phyloP scores from a whole-genome alignment of 2,888 invertebrate genomes.

The Willowsia nigromaculata region DNA sequence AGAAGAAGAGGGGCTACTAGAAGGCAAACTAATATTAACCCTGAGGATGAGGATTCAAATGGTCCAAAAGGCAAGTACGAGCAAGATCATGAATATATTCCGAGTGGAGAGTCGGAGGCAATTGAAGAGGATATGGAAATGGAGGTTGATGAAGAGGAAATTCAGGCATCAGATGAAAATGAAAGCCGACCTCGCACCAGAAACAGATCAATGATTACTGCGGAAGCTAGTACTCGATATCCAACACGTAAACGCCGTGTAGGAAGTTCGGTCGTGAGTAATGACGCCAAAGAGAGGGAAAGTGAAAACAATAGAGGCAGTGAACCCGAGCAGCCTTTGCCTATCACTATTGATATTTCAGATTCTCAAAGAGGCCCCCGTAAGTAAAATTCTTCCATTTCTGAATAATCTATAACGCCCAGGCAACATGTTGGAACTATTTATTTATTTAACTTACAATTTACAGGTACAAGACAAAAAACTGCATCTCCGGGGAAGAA shows the following conservation, averaged over 20 bases:
- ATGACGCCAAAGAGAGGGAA: background rate
- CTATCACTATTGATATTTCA: too few species aligned
- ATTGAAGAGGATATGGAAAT: background rate
- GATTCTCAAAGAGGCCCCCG: too few species aligned
- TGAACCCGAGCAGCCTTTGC: background rate
- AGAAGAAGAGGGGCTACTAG: background rate
- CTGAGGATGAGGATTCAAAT: background rate
- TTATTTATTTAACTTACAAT: background rate
- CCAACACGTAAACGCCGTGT: background rate
- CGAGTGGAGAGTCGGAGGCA: background rate
- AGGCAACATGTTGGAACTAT: too few species aligned
- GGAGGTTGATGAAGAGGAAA: background rate
- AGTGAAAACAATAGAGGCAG: background rate
- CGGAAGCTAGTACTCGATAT: background rate
- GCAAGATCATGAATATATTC: slow-evolving; percentile 19
- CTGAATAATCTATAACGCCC: too few species aligned
- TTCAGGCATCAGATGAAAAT: background rate
- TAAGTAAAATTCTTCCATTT: too few species aligned
- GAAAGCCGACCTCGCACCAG: background rate
- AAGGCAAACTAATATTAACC: background rate
- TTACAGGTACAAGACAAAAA: background rate
- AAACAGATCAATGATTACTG: background rate
- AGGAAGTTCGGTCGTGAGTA: background rate
- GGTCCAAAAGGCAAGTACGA: slow-evolving; percentile 19
- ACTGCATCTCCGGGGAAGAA: background rate